Base-by-base conservation (phyloP, 2,888 invertebrate species). In the Vanessa cardui region DNA sequence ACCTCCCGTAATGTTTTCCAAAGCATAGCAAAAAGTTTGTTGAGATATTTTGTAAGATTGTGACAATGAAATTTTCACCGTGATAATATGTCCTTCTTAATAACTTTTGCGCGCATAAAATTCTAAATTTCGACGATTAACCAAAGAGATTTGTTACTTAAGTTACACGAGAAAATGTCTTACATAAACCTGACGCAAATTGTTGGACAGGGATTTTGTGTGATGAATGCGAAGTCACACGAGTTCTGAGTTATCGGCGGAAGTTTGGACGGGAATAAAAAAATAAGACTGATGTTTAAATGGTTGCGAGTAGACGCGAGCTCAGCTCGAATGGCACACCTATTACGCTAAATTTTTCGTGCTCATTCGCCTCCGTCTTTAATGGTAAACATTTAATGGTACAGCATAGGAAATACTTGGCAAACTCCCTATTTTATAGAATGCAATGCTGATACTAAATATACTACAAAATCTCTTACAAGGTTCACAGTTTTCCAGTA, bases 71-170 rank as follows among this genome's bases (percentile, higher is more conserved):
- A 9, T 39, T 39, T 39, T 12, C 12, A 39, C 12, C 39, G 12
- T 39, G 12, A 39, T 39, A 12, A 39, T 39, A 12, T 39, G 12
- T 39, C 39, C 12, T 12, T 12, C 18, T 33, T 33, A 56, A 39
- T 16, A n/a, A 16, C 16, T 68, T 69, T 71, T 70, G 73, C 66
- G 71, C 69, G 68, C 67, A 61, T 64, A 67, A 70, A 71, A 72
- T 67, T 70, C 64, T 12, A 71, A 72, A 71, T 71, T 72, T 76
- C 79, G 74, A 59, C 84, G 83, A 86, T 85, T 83, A 81, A 78
- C 74, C 73, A 66, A 66, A 61, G 69, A 85, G 87, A 88, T 88
- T 88, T 88, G 87, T 86, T 81, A 77, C 47, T 62, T 70, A 86
- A 88, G 79, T 87, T 87, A 72, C 71, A 69, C 62, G 70, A 66